Evolutionary conservation across 2,888 invertebrate species (phyloP).

Genomic region (Melanophora roralis): DNA sequence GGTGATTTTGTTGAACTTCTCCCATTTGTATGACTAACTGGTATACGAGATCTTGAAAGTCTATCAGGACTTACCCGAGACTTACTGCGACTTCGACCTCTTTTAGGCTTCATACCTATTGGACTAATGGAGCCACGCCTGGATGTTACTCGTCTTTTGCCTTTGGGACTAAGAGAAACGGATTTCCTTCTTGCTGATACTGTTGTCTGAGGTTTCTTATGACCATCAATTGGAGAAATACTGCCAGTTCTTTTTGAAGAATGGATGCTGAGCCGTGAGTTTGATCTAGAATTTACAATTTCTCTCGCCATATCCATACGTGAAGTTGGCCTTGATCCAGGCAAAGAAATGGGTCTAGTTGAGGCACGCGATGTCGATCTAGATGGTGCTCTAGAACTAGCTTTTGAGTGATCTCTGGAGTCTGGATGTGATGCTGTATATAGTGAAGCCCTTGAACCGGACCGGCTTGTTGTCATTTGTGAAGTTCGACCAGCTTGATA

Average conservation of each 20-base stretch:
- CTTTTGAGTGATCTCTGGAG: slow-evolving; percentile 64
- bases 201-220: slow-evolving; percentile 64
- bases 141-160: slow-evolving; percentile 39
- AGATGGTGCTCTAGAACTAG: slow-evolving; percentile 67
- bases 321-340: slow-evolving; percentile 67
- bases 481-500: slow-evolving; percentile 2
- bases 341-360: slow-evolving; percentile 64
- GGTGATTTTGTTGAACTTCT: slow-evolving; percentile 58
- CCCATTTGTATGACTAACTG: slow-evolving; percentile 65
- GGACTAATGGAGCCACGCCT: slow-evolving; percentile 72
- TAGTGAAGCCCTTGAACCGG: slow-evolving; percentile 55
- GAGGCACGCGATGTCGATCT: slow-evolving; percentile 68
- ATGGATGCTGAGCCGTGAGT: slow-evolving; percentile 69
- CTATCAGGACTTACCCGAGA: slow-evolving; percentile 51
- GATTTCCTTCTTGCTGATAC: slow-evolving; percentile 68
- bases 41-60: slow-evolving; percentile 71
- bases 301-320: slow-evolving; percentile 70
- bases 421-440: slow-evolving; percentile 24
- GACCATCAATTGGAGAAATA: slow-evolving; percentile 66
- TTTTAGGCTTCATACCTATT: slow-evolving; percentile 41
- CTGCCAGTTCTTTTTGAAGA: slow-evolving; percentile 64
- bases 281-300: slow-evolving; percentile 67
- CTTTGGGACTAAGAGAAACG: slow-evolving; percentile 70
- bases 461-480: slow-evolving; percentile 44
- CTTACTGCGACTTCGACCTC: slow-evolving; percentile 46